Base-by-base conservation (phyloP, 2,888 invertebrate species). In the Congeria kusceri region DNA sequence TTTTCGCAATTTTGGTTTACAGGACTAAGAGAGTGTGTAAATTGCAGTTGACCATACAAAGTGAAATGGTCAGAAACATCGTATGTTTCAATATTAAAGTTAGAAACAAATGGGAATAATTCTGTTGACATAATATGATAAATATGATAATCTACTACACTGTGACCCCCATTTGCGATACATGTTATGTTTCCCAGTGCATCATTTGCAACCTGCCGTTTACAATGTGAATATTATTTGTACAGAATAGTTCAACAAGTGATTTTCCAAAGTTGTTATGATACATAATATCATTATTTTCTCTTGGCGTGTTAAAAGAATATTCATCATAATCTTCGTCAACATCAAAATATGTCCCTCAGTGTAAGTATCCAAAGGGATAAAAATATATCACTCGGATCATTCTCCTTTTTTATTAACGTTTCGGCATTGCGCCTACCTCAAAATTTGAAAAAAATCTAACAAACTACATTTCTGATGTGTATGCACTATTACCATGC, bases 271-370 rank as follows among this genome's bases (percentile, higher is more conserved):
- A 59, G 5, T 29, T n/a, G 29, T 59, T 59, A 29, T 11, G 28
- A 32, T 32, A 32, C 15, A 23, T 32, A 13, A 13, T 59, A 59
- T 59, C 59, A 7, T 59, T 59, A 25, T 59, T 59, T 59, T 59
- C 20, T 15, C 27, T 59, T 7, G 29, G 59, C n/a, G 28, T 29
- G 20, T 59, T 32, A 59, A 59, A 59, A 25, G 28, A 28, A 59
- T 59, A 27, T 29, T 15, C n/a, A 28, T 59, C 59, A 32, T 59
- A 59, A 25, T 59, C 59, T 13, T 20, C 32, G 5, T 59, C 59
- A 5, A 28, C 59, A 29, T 29, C 28, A 29, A 59, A n/a, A 58
- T n/a, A n/a, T n/a, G n/a, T n/a, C n/a, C n/a, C n/a, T n/a, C n/a
- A n/a, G n/a, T n/a, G n/a, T n/a, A n/a, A n/a, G n/a, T n/a, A n/a